Evolutionary conservation across 2,113 vertebrate species (phyloP).

Genomic region (Astur gentilis): DNA sequence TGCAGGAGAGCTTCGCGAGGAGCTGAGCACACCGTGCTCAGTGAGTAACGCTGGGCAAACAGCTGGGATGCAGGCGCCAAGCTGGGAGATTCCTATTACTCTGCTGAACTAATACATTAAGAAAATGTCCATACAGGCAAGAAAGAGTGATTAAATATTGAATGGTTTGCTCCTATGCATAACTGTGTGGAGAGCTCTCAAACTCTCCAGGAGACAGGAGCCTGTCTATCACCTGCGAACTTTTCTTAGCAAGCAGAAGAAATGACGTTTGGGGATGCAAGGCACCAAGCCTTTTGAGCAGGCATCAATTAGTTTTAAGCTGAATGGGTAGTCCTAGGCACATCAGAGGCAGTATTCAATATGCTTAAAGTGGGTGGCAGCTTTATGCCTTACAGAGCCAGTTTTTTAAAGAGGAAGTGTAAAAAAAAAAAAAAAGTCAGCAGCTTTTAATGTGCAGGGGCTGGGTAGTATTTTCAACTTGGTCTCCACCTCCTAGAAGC

Average conservation of each 20-base stretch:
- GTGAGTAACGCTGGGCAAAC: not conserved
- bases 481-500: not conserved
- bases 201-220: not conserved
- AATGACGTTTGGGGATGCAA: not conserved
- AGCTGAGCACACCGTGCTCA: not conserved
- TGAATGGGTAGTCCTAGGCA: not conserved
- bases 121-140: not conserved
- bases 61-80: accelerated
- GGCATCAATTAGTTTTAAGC: not conserved
- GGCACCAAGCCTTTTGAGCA: not conserved
- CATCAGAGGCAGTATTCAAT: constrained; percentile 10
- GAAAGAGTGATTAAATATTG: not conserved
- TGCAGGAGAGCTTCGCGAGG: not conserved
- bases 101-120: not conserved
- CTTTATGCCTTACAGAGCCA: not conserved
- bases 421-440: not conserved
- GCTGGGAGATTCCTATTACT: not conserved
- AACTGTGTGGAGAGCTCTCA: not conserved
- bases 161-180: not conserved
- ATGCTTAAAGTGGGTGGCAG: constrained; percentile 11
- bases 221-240: not conserved
- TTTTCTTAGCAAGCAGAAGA: not conserved
- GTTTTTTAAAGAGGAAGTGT: not conserved
- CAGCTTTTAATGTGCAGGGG: not conserved
- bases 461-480: not conserved